Evolutionary conservation across 2,113 vertebrate species (phyloP).

Genomic region (Corythornis cristatus): DNA sequence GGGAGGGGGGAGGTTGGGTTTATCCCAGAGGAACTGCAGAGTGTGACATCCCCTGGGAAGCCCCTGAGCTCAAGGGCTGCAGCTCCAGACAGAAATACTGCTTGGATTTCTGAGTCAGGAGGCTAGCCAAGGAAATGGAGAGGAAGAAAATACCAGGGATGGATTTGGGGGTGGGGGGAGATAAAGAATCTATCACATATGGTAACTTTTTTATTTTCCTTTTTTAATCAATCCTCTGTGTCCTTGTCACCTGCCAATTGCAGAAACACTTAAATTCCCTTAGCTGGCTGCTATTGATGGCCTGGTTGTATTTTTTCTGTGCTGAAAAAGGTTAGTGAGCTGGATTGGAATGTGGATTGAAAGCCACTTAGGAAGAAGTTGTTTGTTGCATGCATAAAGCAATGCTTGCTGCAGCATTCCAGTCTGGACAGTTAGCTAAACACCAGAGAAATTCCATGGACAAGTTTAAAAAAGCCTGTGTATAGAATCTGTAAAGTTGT

Average conservation of each 20-base stretch:
- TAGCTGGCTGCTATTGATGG: background rate
- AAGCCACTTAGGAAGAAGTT: background rate
- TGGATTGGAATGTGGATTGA: background rate
- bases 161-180: background rate
- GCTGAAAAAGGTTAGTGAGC: background rate
- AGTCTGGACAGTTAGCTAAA: constrained; percentile 1
- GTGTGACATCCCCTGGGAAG: background rate
- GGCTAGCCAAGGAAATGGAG: background rate
- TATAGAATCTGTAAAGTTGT: background rate
- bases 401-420: background rate
- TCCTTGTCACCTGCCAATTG: background rate
- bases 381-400: constrained; percentile 45
- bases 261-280: background rate
- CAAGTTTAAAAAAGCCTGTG: background rate
- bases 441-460: background rate
- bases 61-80: background rate
- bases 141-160: background rate
- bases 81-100: background rate
- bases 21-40: background rate
- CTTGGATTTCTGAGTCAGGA: background rate
- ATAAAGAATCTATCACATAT: background rate
- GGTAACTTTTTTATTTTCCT: background rate
- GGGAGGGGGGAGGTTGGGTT: background rate
- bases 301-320: background rate
- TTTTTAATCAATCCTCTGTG: background rate